Evolutionary conservation across 2,888 invertebrate genomes (phyloP), one percentile per base, ranked within the genome.

Genomic region (Ormyrus pomaceus): DNA sequence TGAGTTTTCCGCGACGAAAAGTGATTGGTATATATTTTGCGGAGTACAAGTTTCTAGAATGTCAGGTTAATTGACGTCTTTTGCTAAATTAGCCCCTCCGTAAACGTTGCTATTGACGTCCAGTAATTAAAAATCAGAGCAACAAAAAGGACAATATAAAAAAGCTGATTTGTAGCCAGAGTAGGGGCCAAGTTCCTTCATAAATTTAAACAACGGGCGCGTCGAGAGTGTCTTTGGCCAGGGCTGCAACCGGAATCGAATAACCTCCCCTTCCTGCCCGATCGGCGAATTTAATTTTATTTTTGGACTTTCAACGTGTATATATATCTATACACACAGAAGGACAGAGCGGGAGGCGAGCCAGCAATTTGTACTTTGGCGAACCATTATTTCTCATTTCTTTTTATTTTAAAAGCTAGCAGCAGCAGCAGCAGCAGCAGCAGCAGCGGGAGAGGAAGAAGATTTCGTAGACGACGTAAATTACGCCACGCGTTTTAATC

Each of bases 241-340:
- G n/a, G 34, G 34, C 34, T 34, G 64, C 19, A 58, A 71, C 59
- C 46, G 71, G 51, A 66, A 78, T 78, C 78, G 78, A 80, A 76
- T 70, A 72, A 69, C 56, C 56, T 34, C 69, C 56, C 65, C 6
- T 45, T 34, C 19, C 62, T 58, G 34, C 34, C 53, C 79, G 65
- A 80, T 75, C 70, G 71, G 61, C 81, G 79, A 79, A 82, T 82
- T 82, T 77, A 82, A 77, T 82, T 82, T 79, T 79, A 79, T 77
- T 79, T 82, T 78, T 75, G 81, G 70, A 71, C 74, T 13, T 58
- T 50, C n/a, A 46, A 6, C 9, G 7, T n/a, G 13, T 65, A 75
- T 46, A 75, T 45, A 72, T 19, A 34, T 34, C 2, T 34, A 34
- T 34, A 34, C 34, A 34, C 34, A 34, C 34, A 34, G 34, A 34